Conservation (phyloP, 2,888 invertebrate genomes). For the Timema cristinae region DNA sequence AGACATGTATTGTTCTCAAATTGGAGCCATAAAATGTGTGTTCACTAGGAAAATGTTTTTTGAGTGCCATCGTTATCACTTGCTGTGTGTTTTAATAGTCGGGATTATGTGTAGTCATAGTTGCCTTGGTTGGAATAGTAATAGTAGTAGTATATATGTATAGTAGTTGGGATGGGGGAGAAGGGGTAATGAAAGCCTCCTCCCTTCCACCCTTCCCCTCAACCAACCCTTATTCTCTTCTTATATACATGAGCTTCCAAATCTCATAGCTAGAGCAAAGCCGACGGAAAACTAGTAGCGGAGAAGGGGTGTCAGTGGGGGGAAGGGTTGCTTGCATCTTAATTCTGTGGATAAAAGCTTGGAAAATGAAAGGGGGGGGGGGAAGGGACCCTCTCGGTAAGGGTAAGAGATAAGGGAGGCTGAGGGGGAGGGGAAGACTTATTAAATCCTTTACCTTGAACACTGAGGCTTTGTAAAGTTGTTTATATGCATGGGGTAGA, state of each 20-base stretch:
- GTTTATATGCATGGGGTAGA: too few species aligned
- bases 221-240: background rate
- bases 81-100: conserved; percentile 30
- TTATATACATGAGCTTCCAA: conserved; percentile 21
- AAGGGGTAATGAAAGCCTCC: conserved; percentile 25
- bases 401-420: background rate
- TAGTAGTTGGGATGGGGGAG: conserved; percentile 18
- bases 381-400: background rate
- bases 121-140: background rate
- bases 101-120: conserved; percentile 29
- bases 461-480: too few species aligned
- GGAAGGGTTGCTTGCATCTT: conserved; percentile 28
- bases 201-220: conserved; percentile 17
- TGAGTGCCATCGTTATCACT: conserved; percentile 27
- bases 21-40: background rate
- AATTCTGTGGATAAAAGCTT: conserved; percentile 30
- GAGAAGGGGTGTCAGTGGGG: conserved; percentile 16
- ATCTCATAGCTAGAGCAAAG: conserved; percentile 27
- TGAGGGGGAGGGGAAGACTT: conserved; percentile 19
- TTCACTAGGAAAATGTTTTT: too few species aligned
- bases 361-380: conserved; percentile 18
- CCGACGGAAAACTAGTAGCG: conserved; percentile 23
- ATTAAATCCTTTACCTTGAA: conserved; percentile 23
- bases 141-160: background rate
- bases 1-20: background rate